Evolutionary conservation across 2,113 vertebrate genomes (phyloP), one percentile per base, ranked within the genome.

Genomic region (Pitta sordida): DNA sequence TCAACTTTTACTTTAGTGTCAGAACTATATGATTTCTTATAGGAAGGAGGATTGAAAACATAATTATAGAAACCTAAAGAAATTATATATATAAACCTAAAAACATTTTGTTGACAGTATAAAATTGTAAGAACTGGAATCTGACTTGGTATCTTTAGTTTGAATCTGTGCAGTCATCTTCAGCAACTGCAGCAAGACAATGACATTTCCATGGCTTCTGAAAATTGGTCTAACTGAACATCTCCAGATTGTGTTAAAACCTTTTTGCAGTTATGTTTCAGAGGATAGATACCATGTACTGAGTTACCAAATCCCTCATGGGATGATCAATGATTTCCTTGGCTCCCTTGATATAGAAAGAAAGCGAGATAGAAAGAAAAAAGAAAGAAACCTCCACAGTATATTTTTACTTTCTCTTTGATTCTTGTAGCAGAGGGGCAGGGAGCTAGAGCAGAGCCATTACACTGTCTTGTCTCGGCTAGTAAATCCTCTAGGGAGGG

Each of bases 311-410:
- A 63, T 49, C 18, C 23, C 84, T 69, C 21, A 34, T 22, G 16
- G 18, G 30, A 67, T 84, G 52, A 70, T 46, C 51, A 73, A 3
- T 34, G 3, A 18, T 58, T 90, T 73, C 22, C 27, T 53, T 76
- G 36, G 3, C 11, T 83, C 13, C 48, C 82, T 68, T 7, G 2
- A 18, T 68, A 52, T 1, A 77, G 18, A 58, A 56, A 49, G 23
- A 73, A 41, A 58, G 10, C 53, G 30, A 49, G 4, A 20, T 37
- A 29, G 18, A 48, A 34, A 23, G 5, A 3, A 55, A 60, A 36
- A 32, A 52, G 9, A n/a, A 41, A n/a, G 18, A 49, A 22, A 3
- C 5, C 10, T 2, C 0, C 1, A 0, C 7, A 24, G 16, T 56
- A 13, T 37, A 24, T 93, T 76, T 79, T 90, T 41, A 29, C 23